These are phyloP conservation scores for Homarus gammarus DNA, from an alignment of 2,888 invertebrate species.

Conservation along the genomic window DNA sequence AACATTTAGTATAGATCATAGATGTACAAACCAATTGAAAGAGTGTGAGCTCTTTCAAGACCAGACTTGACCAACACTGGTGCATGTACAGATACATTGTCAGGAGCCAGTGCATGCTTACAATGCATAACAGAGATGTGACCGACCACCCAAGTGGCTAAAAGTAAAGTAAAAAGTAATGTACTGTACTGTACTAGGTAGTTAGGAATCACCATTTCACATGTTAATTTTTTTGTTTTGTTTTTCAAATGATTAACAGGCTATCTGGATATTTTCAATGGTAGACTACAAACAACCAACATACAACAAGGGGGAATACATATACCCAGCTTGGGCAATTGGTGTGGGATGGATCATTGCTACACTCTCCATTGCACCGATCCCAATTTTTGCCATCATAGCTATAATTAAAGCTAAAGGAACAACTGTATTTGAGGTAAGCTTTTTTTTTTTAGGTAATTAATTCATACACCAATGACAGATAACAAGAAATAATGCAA, in stretches of 20 bases:
- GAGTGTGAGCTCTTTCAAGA: too few species aligned
- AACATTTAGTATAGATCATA: too few species aligned
- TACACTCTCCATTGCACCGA: constrained; percentile 89
- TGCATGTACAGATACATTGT: too few species aligned
- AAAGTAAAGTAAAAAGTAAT: too few species aligned
- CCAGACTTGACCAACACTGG: too few species aligned
- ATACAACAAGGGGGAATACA: constrained; percentile 88
- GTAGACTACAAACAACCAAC: constrained; percentile 92
- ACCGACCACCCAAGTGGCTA: too few species aligned
- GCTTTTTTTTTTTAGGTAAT: not conserved
- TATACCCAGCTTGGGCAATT: constrained; percentile 89
- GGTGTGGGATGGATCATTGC: constrained; percentile 92
- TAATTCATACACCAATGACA: too few species aligned
- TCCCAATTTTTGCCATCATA: constrained; percentile 89
- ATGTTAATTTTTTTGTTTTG: constrained; percentile 67
- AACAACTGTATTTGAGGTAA: constrained; percentile 86
- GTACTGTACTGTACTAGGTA: too few species aligned
- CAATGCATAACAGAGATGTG: too few species aligned
- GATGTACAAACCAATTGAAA: too few species aligned
- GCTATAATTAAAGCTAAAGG: constrained; percentile 87
- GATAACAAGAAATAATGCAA: too few species aligned
- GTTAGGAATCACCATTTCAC: not conserved
- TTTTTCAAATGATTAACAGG: constrained; percentile 81
- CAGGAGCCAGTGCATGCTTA: too few species aligned
- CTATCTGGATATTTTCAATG: constrained; percentile 92